Percentiles rank a stretch among this genome's conserved stretches.
phyloP scores from a whole-genome alignment of 2,113 vertebrate species.

The Eupsittula cactorum region DNA sequence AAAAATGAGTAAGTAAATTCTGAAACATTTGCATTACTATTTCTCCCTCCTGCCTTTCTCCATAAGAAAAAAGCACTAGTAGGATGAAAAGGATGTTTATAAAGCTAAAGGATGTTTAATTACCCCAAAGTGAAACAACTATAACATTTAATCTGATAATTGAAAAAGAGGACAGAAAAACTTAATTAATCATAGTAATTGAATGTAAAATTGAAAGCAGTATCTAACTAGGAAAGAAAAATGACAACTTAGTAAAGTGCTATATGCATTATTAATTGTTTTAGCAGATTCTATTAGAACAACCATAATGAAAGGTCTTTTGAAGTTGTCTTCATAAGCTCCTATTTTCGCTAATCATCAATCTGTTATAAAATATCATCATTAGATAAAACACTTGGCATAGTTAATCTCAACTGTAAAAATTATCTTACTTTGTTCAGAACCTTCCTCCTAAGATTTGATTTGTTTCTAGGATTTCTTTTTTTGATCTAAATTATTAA shows the following conservation, averaged over 20 bases:
- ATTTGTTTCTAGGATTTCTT: not conserved
- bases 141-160: slow-evolving; percentile 34
- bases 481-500: not conserved
- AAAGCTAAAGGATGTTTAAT: slow-evolving; percentile 40
- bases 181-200: slow-evolving; percentile 58
- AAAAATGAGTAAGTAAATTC: not conserved
- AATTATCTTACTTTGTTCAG: slow-evolving; percentile 1
- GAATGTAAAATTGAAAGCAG: slow-evolving; percentile 42
- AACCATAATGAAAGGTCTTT: slow-evolving; percentile 51
- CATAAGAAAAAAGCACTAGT: not conserved
- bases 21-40: not conserved
- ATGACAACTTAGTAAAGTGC: slow-evolving; percentile 36
- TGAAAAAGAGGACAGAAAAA: slow-evolving; percentile 38
- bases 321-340: slow-evolving; percentile 35
- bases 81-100: not conserved
- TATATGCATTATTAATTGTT: slow-evolving; percentile 65
- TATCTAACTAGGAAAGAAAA: slow-evolving; percentile 48
- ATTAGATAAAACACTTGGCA: not conserved
- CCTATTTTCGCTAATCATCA: slow-evolving; percentile 43
- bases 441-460: not conserved
- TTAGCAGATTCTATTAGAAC: slow-evolving; percentile 53
- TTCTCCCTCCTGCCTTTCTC: not conserved
- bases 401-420: not conserved
- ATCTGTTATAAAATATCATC: slow-evolving; percentile 25
- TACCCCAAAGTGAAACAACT: slow-evolving; percentile 28